A percentile compares a stretch with the other conserved stretches of the same genome.
Evolutionary conservation across 2,797 vertebrate genomes (phyloP).

Genomic region (Kryptopterus vitreolus): DNA sequence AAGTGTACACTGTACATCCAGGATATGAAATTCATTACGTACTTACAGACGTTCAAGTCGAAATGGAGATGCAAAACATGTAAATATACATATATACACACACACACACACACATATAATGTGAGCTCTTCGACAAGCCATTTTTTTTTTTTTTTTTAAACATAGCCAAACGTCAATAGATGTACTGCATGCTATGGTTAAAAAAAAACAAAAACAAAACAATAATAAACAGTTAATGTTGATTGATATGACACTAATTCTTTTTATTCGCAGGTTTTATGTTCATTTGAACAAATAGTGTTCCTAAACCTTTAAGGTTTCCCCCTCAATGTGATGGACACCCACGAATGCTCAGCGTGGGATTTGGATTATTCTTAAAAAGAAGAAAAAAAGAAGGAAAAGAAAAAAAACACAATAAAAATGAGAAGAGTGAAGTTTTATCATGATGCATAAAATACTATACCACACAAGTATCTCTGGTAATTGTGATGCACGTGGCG

Average conservation of each 20-base stretch:
- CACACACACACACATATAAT: conserved; percentile 74
- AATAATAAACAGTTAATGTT: conserved; percentile 21
- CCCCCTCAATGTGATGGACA: conserved; percentile 53
- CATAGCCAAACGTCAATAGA: conserved; percentile 62
- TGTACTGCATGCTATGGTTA: conserved; percentile 52
- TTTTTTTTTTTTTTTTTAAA: too few relatives aligned
- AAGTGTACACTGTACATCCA: conserved; percentile 63
- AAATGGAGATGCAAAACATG: conserved; percentile 75
- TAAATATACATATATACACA: conserved; percentile 73
- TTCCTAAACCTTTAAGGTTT: conserved; percentile 46
- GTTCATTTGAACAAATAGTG: conserved; percentile 53
- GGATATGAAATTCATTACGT: conserved; percentile 64
- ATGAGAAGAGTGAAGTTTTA: conserved; percentile 72
- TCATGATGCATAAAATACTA: conserved; percentile 73
- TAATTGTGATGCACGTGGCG: conserved; percentile 24
- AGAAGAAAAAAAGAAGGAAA: conserved; percentile 54
- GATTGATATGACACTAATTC: conserved; percentile 51
- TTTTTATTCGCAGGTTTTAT: conserved; percentile 57
- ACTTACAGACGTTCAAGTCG: conserved; percentile 81
- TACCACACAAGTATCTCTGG: conserved; percentile 75
- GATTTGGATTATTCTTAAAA: conserved; percentile 54
- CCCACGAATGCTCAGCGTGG: conserved; percentile 56
- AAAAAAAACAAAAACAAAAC: not conserved
- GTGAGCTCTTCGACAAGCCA: conserved; percentile 66
- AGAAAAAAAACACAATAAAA: conserved; percentile 66